Evolutionary conservation across 2,888 invertebrate species (phyloP), one percentile per base, ranked within the genome.

Genomic region (Nemurella pictetii): DNA sequence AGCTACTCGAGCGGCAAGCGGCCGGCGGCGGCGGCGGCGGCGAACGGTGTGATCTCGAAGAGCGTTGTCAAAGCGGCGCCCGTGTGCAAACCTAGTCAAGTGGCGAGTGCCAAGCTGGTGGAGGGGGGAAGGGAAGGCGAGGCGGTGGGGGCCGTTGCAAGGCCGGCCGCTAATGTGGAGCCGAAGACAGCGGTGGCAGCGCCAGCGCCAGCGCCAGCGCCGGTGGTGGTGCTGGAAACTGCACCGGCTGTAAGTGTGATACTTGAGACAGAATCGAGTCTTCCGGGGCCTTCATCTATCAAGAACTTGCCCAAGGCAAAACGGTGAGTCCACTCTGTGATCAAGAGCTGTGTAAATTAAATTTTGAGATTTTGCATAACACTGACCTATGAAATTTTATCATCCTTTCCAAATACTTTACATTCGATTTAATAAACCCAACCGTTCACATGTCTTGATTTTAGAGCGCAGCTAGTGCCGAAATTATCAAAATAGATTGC

Each of bases 81-180:
- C 55, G 78, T 78, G 28, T 28, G 28, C n/a, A 30, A 29, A 9
- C 78, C 78, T 78, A 78, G 78, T 78, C 78, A 78, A 78, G 78
- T 78, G 30, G 30, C 26, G 15, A 78, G 78, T 78, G 30, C 78
- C 15, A 12, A 27, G 28, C 29, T 0, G n/a, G 27, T 29, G 28
- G 28, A 7, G 30, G 9, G 15, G 55, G 55, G 55, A 12, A 55
- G 20, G 55, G 55, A 55, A 20, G 3, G 55, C 20, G 15, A 55
- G 55, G 7, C n/a, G 7, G 29, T 7, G 30, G 78, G 0, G 20
- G 5, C 28, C n/a, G 78, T 78, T 9, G n/a, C 25, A 9, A 27
- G 9, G 75, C 75, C 75, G 15, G 26, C 75, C 9, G 28, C 26
- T 9, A 75, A 26, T 12, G 75, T 28, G 26, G 2, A 2, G 4